Percentiles rank a stretch among this genome's conserved stretches.
Conservation (phyloP, 1,140 invertebrate species). For the Octopus bimaculoides region DNA sequence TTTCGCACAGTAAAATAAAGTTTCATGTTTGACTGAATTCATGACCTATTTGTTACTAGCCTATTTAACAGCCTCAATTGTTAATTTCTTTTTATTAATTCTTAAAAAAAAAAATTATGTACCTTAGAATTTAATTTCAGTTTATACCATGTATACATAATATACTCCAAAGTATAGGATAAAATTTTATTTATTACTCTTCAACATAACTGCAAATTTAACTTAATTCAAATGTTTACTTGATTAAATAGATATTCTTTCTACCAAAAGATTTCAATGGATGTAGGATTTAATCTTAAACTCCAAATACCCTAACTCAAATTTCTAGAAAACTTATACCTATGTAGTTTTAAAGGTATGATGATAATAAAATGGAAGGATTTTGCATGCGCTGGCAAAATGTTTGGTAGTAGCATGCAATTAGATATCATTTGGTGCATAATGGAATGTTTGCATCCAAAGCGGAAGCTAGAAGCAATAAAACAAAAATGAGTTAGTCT, state of each 20-base stretch:
- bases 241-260: not conserved
- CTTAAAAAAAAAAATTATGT: no score
- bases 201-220: not conserved
- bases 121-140: no score
- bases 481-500: conserved; percentile 71
- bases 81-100: no score
- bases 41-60: no score
- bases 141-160: no score
- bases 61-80: no score
- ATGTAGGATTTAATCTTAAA: not conserved
- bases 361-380: conserved; percentile 4
- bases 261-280: not conserved
- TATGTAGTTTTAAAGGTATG: conserved; percentile 10
- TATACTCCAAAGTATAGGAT: no score
- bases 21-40: no score
- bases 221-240: not conserved
- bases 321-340: not conserved
- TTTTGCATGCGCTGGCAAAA: conserved; percentile 14
- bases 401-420: conserved; percentile 5
- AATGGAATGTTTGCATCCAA: conserved; percentile 16
- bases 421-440: conserved; percentile 8
- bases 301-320: not conserved
- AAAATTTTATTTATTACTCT: not conserved
- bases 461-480: conserved; percentile 17
- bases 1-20: no score